These are phyloP conservation scores for Cryptosula pallasiana DNA, from an alignment of 2,888 invertebrate genomes.

Conservation along the genomic window DNA sequence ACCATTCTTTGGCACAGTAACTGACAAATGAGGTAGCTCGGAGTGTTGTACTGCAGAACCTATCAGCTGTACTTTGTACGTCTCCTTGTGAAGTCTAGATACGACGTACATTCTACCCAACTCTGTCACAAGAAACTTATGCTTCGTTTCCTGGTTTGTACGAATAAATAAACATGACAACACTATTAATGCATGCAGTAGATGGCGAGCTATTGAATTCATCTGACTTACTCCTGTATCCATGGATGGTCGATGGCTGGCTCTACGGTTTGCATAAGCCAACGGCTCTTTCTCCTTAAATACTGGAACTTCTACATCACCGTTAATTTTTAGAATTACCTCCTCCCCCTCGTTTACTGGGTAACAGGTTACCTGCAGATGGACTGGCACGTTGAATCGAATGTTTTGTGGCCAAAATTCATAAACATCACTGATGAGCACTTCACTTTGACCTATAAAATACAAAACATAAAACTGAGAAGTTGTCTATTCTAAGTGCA, in stretches of 20 bases:
- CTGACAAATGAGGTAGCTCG: constrained; percentile 7
- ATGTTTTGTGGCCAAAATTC: constrained; percentile 7
- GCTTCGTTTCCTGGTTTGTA: neutral
- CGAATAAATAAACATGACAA: too few relatives aligned
- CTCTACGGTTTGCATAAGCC: neutral
- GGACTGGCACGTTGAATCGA: neutral
- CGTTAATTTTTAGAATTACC: constrained; percentile 7
- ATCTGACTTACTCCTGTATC: neutral
- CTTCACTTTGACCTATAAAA: constrained; percentile 19
- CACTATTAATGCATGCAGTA: too few relatives aligned
- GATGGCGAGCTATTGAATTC: too few relatives aligned
- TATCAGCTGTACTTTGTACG: constrained; percentile 16
- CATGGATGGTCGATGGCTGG: neutral
- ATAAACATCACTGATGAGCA: constrained; percentile 17
- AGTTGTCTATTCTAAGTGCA: too few relatives aligned
- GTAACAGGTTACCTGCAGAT: neutral
- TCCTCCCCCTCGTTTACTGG: constrained; percentile 22
- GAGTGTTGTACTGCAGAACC: neutral
- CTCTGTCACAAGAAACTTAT: constrained; percentile 7
- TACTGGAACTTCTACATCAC: neutral
- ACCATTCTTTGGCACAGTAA: constrained; percentile 16
- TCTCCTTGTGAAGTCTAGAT: constrained; percentile 15
- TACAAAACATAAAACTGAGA: too few relatives aligned
- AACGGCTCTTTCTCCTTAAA: constrained; percentile 13
- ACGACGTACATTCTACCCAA: constrained; percentile 14